phyloP scores from a whole-genome alignment of 2,888 invertebrate genomes.

The Ganaspis brasiliensis region DNA sequence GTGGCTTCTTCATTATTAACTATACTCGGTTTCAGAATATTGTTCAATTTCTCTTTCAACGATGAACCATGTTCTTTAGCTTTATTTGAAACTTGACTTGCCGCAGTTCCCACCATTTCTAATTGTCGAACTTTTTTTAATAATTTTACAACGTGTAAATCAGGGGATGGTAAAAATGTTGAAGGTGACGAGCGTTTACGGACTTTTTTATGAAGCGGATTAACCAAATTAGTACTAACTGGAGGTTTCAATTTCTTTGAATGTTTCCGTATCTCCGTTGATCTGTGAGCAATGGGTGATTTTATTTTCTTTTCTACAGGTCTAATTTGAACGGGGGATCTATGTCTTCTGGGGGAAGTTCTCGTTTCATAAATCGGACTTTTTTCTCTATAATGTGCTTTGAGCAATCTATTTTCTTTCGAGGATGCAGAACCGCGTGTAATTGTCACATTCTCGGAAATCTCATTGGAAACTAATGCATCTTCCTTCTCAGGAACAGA shows the following conservation, averaged over 20 bases:
- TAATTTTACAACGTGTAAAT: slow-evolving; percentile 68
- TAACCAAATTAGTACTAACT: slow-evolving; percentile 53
- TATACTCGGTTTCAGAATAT: slow-evolving; percentile 67
- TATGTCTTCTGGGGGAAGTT: slow-evolving; percentile 64
- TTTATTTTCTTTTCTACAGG: slow-evolving; percentile 61
- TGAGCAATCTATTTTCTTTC: slow-evolving; percentile 55
- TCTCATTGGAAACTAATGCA: background rate
- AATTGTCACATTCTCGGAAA: background rate
- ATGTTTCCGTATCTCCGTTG: slow-evolving; percentile 54
- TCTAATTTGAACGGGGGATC: slow-evolving; percentile 53
- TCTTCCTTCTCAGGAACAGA: slow-evolving; percentile 3
- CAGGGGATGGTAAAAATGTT: slow-evolving; percentile 44
- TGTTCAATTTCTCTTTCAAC: slow-evolving; percentile 74
- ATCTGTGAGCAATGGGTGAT: slow-evolving; percentile 61
- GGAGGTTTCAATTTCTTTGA: slow-evolving; percentile 61
- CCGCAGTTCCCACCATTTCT: slow-evolving; percentile 66
- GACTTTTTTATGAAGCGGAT: slow-evolving; percentile 51
- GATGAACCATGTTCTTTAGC: slow-evolving; percentile 70
- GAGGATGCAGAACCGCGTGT: slow-evolving; percentile 46
- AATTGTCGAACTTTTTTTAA: slow-evolving; percentile 73
- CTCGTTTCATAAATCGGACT: slow-evolving; percentile 44
- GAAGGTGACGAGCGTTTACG: slow-evolving; percentile 37
- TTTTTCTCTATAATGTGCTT: slow-evolving; percentile 60
- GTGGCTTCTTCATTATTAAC: background rate
- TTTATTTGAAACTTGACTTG: slow-evolving; percentile 57